Base-by-base conservation (phyloP, 2,888 invertebrate species). In the Archips xylosteana region DNA sequence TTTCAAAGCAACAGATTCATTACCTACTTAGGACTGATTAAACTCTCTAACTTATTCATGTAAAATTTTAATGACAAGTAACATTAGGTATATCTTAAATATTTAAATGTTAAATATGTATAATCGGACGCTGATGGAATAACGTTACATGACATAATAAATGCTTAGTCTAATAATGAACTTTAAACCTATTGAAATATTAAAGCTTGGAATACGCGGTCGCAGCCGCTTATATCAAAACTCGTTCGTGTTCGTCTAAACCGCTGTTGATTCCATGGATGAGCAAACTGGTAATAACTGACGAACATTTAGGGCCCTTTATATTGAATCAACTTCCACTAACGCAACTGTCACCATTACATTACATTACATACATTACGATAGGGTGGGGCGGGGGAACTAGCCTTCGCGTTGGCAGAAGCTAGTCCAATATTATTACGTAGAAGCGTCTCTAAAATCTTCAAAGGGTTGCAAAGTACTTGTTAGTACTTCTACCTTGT, bases 121-220 rank as follows among this genome's bases (percentile, higher is more conserved):
- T 72, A 67, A 62, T 57, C 73, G 57, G 73, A 69, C 68, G 72
- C 64, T 42, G 57, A 60, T 59, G 49, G 59, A 49, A 69, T 57
- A 63, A 42, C 59, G 63, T 68, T 64, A 64, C 59, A 63, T 62
- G 47, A 12, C 36, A 54, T 67, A 32, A 59, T 12, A 63, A 61
- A 49, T 51, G 51, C 66, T 45, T 68, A 68, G 39, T 23, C 36
- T 51, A 49, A 51, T 39, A 68, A 60, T 64, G 39, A 63, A 68
- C 32, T 23, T 23, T 64, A 63, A 73, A 69, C 23, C 74, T 76
- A 79, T 77, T 80, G 78, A 78, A 80, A 78, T 85, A 83, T 85
- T 85, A 84, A 85, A 85, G 85, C 85, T 85, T 84, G 84, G 82
- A 80, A 83, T 61, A 34, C 69, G 60, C 67, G 74, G 68, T 71